A percentile compares a stretch with the other conserved stretches of the same genome.
phyloP scores from a whole-genome alignment of 1,140 invertebrate genomes.

The Latrodectus geometricus region DNA sequence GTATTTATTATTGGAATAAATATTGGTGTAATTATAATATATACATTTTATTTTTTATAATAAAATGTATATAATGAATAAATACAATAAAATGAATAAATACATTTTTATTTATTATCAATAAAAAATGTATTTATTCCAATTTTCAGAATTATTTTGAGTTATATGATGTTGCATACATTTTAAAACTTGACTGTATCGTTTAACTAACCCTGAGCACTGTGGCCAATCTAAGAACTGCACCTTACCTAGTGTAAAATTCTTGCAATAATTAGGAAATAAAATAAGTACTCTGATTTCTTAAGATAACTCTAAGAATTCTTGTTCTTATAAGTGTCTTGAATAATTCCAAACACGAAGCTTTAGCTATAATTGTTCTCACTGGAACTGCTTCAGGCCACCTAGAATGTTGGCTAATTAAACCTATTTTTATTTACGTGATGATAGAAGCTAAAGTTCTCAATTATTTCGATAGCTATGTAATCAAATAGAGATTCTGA shows the following conservation, averaged over 20 bases:
- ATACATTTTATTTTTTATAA: too few relatives aligned
- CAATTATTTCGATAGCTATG: too few relatives aligned
- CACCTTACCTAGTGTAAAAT: background rate
- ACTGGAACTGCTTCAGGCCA: slow-evolving; percentile 2
- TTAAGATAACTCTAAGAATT: slow-evolving; percentile 14
- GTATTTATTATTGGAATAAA: too few relatives aligned
- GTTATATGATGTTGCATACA: slow-evolving; percentile 4
- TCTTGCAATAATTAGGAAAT: background rate
- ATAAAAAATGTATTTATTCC: slow-evolving; percentile 1
- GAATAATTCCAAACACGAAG: slow-evolving; percentile 12
- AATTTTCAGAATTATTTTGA: background rate
- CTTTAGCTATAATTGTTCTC: background rate
- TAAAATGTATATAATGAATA: too few relatives aligned
- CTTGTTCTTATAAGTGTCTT: slow-evolving; percentile 8
- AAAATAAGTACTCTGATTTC: slow-evolving; percentile 7
- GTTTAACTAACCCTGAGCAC: background rate
- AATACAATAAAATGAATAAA: too few relatives aligned
- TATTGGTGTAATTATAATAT: too few relatives aligned
- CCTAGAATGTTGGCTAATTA: background rate
- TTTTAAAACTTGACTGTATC: slow-evolving; percentile 10
- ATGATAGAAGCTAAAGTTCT: too few relatives aligned
- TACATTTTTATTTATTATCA: too few relatives aligned
- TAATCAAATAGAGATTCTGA: too few relatives aligned
- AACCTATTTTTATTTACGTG: too few relatives aligned
- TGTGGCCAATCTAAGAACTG: background rate